Conservation (phyloP, 2,888 invertebrate genomes). For the Myopa testacea region DNA sequence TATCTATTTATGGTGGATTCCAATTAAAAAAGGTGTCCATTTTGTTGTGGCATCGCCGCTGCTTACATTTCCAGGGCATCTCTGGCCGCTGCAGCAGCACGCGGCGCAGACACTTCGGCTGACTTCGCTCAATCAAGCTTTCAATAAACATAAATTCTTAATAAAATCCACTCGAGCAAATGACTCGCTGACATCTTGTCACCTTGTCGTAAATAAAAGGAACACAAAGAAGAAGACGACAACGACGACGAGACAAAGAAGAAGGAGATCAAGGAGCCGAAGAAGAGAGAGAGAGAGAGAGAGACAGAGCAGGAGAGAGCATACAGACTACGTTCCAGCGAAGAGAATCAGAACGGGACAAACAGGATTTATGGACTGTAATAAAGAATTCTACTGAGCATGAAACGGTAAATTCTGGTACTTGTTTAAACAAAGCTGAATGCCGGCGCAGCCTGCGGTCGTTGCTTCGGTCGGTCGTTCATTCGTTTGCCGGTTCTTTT, state of each 20-base stretch:
- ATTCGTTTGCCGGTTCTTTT: no score
- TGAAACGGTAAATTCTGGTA: no score
- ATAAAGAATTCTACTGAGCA: background rate
- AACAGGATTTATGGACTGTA: background rate
- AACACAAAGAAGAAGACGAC: background rate
- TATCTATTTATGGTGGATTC: background rate
- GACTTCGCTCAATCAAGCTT: background rate
- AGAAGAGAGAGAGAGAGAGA: no score
- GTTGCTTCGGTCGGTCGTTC: no score
- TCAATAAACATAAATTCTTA: constrained; percentile 8
- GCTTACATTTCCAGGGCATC: background rate
- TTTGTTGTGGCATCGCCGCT: background rate
- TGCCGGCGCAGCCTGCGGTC: no score
- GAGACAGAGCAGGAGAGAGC: no score
- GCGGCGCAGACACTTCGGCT: background rate
- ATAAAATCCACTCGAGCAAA: background rate
- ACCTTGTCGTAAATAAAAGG: background rate
- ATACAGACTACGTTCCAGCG: no score
- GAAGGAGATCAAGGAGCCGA: no score
- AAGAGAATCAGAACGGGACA: background rate
- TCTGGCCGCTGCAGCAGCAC: no score
- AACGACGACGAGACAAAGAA: background rate
- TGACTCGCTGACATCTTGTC: background rate
- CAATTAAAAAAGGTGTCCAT: background rate
- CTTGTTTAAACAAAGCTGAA: no score